These are phyloP conservation scores for Amphipoea oculea DNA, from an alignment of 2,888 invertebrate genomes.

Conservation along the genomic window DNA sequence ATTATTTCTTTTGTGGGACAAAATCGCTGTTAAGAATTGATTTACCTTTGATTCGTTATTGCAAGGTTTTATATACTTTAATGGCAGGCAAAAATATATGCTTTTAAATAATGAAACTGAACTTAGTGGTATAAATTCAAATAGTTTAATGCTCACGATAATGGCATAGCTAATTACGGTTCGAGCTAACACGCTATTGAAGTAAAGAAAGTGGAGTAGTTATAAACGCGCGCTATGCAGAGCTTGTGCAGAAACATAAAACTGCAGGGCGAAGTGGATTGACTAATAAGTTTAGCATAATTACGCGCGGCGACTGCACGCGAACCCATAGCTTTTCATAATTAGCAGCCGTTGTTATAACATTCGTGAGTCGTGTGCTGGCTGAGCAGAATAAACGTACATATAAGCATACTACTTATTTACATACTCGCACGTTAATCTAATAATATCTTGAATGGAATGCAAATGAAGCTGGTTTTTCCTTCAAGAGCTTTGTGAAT, in stretches of 20 bases:
- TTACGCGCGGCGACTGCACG: constrained; percentile 82
- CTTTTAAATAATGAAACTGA: constrained; percentile 40
- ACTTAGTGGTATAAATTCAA: constrained; percentile 60
- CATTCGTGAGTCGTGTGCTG: constrained; percentile 55
- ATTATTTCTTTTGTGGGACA: constrained; percentile 74
- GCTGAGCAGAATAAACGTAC: constrained; percentile 52
- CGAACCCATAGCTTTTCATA: constrained; percentile 86
- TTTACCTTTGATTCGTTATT: constrained; percentile 60
- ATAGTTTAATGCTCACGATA: constrained; percentile 63
- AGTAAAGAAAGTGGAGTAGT: constrained; percentile 60
- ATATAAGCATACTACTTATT: constrained; percentile 43
- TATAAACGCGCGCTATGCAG: constrained; percentile 61
- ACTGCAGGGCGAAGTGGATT: constrained; percentile 85
- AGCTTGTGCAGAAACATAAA: constrained; percentile 77
- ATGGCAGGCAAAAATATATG: constrained; percentile 17
- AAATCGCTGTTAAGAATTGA: constrained; percentile 57
- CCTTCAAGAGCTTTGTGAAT: constrained; percentile 20
- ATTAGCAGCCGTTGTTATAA: constrained; percentile 80
- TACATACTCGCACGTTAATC: constrained; percentile 46
- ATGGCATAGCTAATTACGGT: constrained; percentile 63
- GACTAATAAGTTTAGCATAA: constrained; percentile 90
- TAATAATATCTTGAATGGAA: constrained; percentile 56
- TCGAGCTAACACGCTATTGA: constrained; percentile 63
- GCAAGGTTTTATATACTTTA: constrained; percentile 23
- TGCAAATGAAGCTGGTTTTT: constrained; percentile 51